Evolutionary conservation across 2,888 invertebrate species (phyloP), one percentile per base, ranked within the genome.

Genomic region (Thumatha senex): DNA sequence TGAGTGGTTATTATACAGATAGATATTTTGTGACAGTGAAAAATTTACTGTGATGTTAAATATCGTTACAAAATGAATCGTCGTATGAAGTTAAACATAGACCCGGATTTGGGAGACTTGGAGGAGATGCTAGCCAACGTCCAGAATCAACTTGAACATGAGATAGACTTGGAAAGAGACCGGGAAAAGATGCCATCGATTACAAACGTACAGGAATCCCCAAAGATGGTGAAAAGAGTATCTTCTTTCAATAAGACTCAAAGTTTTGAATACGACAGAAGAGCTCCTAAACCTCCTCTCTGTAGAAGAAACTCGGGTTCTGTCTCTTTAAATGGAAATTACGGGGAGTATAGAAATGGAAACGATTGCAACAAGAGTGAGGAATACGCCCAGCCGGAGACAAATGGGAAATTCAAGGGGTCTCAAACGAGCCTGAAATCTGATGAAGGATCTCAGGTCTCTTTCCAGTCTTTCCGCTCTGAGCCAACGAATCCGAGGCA

Each of bases 61-160:
- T 29, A 35, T 54, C 49, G 56, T 62, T 59, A 56, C 61, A 60
- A 59, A 48, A 89, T 89, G 90, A 45, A 45, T 38, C 82, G 90
- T 45, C 83, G 89, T 5, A 68, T 74, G 34, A 89, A 86, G 59
- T 67, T 89, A 66, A 86, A 79, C 31, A 61, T 88, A 9, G 86
- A 89, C 58, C 91, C 91, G 1, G 91, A 92, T 60, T 58, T 92
- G 39, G 90, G 89, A 0, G 92, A 92, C 48, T 54, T 92, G 9
- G 92, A 92, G 51, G 90, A 92, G 57, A 92, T 92, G 92, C 67
- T 92, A 14, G 91, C 91, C 0, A 84, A 87, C 58, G 92, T 92
- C 0, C 92, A 92, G 50, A 86, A 78, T 0, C 91, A 92, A 52
- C 58, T 92, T 7, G 91, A 92, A 59, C 79, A 89, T 47, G 92